A percentile compares a stretch with the other conserved stretches of the same genome.
These are phyloP conservation scores for Gobius niger DNA, from an alignment of 2,113 vertebrate species.

Conservation along the genomic window DNA sequence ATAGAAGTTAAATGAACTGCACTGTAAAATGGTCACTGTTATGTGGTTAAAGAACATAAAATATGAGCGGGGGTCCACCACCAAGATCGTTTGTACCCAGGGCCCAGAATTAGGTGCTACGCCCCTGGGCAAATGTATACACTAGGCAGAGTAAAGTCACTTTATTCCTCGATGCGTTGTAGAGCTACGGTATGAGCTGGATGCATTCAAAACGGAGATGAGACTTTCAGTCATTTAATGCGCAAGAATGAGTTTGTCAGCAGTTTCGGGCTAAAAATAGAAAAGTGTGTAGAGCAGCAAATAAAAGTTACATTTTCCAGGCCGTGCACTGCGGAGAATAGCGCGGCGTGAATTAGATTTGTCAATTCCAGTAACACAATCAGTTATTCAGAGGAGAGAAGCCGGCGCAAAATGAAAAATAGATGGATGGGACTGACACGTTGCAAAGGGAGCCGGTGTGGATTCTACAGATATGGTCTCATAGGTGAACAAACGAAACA, in stretches of 20 bases:
- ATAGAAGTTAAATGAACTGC: no score
- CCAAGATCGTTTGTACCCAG: no score
- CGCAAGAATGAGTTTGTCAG: constrained; percentile 44
- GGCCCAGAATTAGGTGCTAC: no score
- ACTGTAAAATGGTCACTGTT: no score
- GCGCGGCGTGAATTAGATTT: constrained; percentile 44
- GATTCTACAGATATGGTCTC: constrained; percentile 16
- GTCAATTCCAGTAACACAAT: constrained; percentile 53
- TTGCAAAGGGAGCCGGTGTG: not conserved
- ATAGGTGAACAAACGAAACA: constrained; percentile 9
- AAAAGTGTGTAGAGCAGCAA: constrained; percentile 25
- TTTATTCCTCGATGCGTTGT: constrained; percentile 54
- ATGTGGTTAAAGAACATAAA: no score
- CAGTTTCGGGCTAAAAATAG: constrained; percentile 63
- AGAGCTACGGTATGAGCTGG: constrained; percentile 4
- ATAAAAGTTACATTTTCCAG: constrained; percentile 40
- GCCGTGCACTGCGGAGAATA: constrained; percentile 7
- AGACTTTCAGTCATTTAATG: constrained; percentile 50
- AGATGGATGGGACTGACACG: constrained; percentile 44
- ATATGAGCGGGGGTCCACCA: no score
- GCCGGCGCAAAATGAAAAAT: constrained; percentile 24
- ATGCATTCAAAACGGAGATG: constrained; percentile 46
- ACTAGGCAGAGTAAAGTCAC: constrained; percentile 50
- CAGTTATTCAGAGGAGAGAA: constrained; percentile 46
- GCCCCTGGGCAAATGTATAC: no score